phyloP scores from a whole-genome alignment of 1,140 invertebrate species.

The Caerostris extrusa region DNA sequence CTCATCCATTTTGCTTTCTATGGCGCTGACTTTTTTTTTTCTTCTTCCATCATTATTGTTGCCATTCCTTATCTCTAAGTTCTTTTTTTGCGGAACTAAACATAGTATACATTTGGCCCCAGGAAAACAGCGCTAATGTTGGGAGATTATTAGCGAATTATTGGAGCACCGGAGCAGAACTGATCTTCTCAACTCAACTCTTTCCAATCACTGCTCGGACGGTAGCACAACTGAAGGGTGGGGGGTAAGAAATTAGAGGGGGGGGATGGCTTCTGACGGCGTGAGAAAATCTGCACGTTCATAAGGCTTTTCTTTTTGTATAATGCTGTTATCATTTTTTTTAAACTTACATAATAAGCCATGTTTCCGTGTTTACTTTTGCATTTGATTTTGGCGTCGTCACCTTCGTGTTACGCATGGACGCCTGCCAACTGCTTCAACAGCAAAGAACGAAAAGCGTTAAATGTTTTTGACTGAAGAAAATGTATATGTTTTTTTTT shows the following conservation, averaged over 20 bases:
- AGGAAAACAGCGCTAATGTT: neutral
- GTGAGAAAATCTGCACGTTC: constrained; percentile 13
- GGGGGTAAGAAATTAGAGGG: neutral
- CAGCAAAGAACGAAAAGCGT: neutral
- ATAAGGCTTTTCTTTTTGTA: neutral
- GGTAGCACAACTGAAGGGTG: neutral
- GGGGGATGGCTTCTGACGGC: neutral
- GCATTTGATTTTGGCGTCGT: neutral
- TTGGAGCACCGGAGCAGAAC: constrained; percentile 25
- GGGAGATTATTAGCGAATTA: constrained; percentile 53
- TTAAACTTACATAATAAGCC: neutral
- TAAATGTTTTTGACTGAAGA: neutral
- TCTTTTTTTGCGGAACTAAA: constrained; percentile 50
- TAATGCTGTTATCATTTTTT: neutral
- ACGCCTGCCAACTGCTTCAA: neutral
- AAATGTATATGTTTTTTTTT: too few relatives aligned
- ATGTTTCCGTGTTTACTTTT: constrained; percentile 16
- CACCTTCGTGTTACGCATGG: constrained; percentile 7
- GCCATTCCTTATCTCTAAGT: neutral
- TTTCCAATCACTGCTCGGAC: neutral
- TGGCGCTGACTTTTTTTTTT: too few relatives aligned
- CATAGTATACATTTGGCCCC: neutral
- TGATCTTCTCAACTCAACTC: constrained; percentile 4
- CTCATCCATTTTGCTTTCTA: too few relatives aligned
- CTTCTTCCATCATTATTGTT: neutral